phyloP scores from a whole-genome alignment of 2,113 vertebrate species.

The Pelobates fuscus region DNA sequence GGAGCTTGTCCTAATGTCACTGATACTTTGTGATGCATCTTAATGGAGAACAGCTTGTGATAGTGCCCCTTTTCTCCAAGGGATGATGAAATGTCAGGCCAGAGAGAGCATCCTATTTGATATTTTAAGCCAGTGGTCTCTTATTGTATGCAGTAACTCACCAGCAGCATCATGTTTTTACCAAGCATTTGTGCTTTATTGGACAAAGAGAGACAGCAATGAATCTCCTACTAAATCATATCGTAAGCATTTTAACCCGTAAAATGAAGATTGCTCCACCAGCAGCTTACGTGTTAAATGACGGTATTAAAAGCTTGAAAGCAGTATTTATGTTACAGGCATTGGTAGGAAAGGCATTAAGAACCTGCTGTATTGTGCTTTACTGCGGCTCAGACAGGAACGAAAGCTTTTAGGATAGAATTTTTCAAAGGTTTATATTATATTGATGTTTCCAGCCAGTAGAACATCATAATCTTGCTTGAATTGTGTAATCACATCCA shows the following conservation, averaged over 20 bases:
- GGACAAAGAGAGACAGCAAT: too few relatives aligned
- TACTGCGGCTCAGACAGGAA: conserved; percentile 37
- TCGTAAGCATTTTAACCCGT: neutral
- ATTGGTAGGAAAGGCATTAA: conserved; percentile 33
- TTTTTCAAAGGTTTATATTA: conserved; percentile 40
- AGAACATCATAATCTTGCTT: conserved; percentile 34
- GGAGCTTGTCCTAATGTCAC: conserved; percentile 49
- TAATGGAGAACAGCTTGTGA: conserved; percentile 44
- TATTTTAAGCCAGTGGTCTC: conserved; percentile 9
- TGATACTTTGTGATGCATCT: conserved; percentile 50
- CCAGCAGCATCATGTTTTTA: neutral
- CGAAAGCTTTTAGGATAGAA: conserved; percentile 43
- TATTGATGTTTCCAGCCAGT: conserved; percentile 42
- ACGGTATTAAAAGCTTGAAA: conserved; percentile 7
- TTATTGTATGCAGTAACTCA: conserved; percentile 24
- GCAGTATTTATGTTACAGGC: conserved; percentile 28
- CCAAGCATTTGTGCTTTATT: neutral
- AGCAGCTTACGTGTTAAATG: conserved; percentile 11
- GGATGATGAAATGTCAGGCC: conserved; percentile 42
- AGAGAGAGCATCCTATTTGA: conserved; percentile 25
- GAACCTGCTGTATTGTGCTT: conserved; percentile 36
- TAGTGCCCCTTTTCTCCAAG: conserved; percentile 27
- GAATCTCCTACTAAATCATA: neutral
- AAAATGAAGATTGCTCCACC: neutral
- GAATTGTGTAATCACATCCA: conserved; percentile 36